A percentile compares a stretch with the other conserved stretches of the same genome.
phyloP scores from a whole-genome alignment of 1,140 invertebrate species.

The Drosophila novamexicana region DNA sequence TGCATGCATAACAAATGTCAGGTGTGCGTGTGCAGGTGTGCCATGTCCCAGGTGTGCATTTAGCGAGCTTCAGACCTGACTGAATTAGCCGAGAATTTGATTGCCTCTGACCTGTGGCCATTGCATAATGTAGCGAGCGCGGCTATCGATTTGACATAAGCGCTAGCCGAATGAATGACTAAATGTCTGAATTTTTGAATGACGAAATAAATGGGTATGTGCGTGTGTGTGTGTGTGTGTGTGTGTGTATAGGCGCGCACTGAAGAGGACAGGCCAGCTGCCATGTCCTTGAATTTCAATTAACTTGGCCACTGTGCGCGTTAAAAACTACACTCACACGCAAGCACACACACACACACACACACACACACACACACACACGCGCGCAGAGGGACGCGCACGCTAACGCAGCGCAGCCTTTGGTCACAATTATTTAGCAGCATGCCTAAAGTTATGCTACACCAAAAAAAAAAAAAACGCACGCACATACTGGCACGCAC shows the following conservation, averaged over 20 bases:
- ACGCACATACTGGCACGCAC: constrained; percentile 64
- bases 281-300: constrained; percentile 76
- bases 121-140: constrained; percentile 59
- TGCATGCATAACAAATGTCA: constrained; percentile 48
- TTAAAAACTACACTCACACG: constrained; percentile 19
- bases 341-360: constrained; percentile 41
- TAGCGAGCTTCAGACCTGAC: constrained; percentile 54
- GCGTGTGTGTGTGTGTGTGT: too few species aligned
- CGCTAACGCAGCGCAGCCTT: not conserved
- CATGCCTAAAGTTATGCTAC: constrained; percentile 74
- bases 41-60: constrained; percentile 60
- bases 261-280: constrained; percentile 3
- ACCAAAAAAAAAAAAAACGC: constrained; percentile 20
- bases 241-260: too few species aligned
- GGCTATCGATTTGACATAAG: constrained; percentile 47
- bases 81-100: constrained; percentile 52
- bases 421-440: constrained; percentile 51
- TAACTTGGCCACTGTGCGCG: constrained; percentile 46
- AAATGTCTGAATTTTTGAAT: constrained; percentile 1
- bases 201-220: not conserved
- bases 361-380: constrained; percentile 66
- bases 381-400: constrained; percentile 41
- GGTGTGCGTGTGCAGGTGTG: constrained; percentile 15
- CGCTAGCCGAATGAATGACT: constrained; percentile 11
- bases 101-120: constrained; percentile 43